Conservation (phyloP, 2,113 vertebrate species). For the Malaclemys terrapin region DNA sequence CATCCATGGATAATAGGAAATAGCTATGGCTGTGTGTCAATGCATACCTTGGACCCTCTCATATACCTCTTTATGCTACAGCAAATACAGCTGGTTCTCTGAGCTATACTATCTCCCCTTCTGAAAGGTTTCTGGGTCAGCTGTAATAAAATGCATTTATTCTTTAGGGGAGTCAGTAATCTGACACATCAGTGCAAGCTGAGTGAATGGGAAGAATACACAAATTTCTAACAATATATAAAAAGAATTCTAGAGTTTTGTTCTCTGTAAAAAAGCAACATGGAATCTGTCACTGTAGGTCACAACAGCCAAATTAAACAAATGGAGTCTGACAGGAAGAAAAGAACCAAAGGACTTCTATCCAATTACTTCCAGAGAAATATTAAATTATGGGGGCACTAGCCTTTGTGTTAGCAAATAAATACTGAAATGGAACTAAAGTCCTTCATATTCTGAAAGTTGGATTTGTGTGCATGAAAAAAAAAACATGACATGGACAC, state of each 20-base stretch:
- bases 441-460: conserved; percentile 27
- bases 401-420: conserved; percentile 59
- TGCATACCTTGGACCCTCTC: conserved; percentile 12
- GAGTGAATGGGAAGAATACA: conserved; percentile 62
- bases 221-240: conserved; percentile 41
- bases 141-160: conserved; percentile 71
- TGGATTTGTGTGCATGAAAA: background rate
- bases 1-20: conserved; percentile 16
- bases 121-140: conserved; percentile 66
- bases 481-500: background rate
- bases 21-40: background rate
- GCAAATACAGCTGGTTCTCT: conserved; percentile 31
- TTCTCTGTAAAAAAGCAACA: conserved; percentile 43
- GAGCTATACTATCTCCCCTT: conserved; percentile 31
- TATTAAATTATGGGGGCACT: conserved; percentile 61
- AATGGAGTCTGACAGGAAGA: conserved; percentile 63
- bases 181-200: conserved; percentile 49
- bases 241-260: conserved; percentile 39
- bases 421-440: conserved; percentile 51
- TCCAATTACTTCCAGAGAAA: conserved; percentile 66
- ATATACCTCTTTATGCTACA: conserved; percentile 22
- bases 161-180: conserved; percentile 60
- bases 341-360: conserved; percentile 68
- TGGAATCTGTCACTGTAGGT: conserved; percentile 55
- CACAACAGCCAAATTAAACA: conserved; percentile 65